Percentiles rank a stretch among this genome's conserved stretches.
Evolutionary conservation across 2,113 vertebrate species (phyloP).

Genomic region (Elaphurus davidianus): DNA sequence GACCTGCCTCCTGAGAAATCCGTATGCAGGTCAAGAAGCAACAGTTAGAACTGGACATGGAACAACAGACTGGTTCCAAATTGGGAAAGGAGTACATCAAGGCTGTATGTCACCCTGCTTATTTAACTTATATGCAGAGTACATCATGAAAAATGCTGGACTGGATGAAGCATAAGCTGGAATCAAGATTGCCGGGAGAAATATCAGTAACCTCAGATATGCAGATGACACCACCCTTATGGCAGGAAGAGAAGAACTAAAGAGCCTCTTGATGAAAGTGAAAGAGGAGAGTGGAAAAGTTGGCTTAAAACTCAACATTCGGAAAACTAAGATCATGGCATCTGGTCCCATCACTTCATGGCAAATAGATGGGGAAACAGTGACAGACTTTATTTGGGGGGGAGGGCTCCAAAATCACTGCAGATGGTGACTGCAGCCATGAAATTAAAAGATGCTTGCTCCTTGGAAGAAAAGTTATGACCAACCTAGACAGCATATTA

Average conservation of each 20-base stretch:
- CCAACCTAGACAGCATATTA: neutral
- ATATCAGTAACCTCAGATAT: neutral
- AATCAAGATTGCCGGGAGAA: accelerated
- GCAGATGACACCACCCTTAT: neutral
- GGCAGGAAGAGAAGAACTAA: neutral
- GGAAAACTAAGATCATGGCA: neutral
- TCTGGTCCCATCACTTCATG: neutral
- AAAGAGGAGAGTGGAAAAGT: neutral
- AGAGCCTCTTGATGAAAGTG: neutral
- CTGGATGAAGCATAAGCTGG: neutral
- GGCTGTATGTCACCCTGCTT: neutral
- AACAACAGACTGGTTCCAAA: neutral
- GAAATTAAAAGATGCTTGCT: neutral
- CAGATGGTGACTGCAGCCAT: neutral
- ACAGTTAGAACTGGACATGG: neutral
- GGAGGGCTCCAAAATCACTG: neutral
- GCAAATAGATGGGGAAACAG: neutral
- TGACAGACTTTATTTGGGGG: neutral
- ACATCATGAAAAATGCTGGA: neutral
- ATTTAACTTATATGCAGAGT: neutral
- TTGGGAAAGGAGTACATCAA: neutral
- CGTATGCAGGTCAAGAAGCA: neutral
- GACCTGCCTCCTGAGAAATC: neutral
- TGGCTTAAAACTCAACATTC: neutral
- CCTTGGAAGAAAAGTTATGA: neutral